phyloP scores from a whole-genome alignment of 1,140 invertebrate genomes.

The Drosophila ficusphila region DNA sequence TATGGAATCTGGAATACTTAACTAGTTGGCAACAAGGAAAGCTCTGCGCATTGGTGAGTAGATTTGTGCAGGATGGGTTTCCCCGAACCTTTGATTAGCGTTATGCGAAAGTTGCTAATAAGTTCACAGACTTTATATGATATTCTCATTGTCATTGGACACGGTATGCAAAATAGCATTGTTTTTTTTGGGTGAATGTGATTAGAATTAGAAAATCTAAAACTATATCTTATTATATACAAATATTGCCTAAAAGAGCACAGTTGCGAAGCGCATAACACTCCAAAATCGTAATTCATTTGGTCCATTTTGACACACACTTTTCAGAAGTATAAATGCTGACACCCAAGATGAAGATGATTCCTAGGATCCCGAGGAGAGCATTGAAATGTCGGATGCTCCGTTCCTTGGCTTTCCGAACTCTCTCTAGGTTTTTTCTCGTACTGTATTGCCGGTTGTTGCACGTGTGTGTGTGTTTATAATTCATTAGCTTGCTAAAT shows the following conservation, averaged over 20 bases:
- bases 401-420: neutral
- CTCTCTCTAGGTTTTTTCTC: neutral
- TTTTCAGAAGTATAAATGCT: no score
- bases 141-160: neutral
- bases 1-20: constrained; percentile 38
- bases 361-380: neutral
- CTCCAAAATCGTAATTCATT: no score
- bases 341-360: no score
- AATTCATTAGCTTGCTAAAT: constrained; percentile 78
- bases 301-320: no score
- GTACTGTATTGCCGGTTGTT: neutral
- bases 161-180: no score
- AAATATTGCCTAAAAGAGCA: no score
- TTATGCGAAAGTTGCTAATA: neutral
- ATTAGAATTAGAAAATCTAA: no score
- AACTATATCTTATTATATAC: no score
- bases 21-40: constrained; percentile 26
- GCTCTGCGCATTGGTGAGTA: constrained; percentile 2
- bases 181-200: no score
- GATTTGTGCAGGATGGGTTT: constrained; percentile 1
- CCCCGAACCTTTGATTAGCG: neutral
- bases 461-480: constrained; percentile 56
- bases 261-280: no score
- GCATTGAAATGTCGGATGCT: constrained; percentile 1
- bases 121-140: constrained; percentile 4